These are phyloP conservation scores for Mustelus asterias DNA, from an alignment of 2,113 vertebrate genomes.

Conservation along the genomic window DNA sequence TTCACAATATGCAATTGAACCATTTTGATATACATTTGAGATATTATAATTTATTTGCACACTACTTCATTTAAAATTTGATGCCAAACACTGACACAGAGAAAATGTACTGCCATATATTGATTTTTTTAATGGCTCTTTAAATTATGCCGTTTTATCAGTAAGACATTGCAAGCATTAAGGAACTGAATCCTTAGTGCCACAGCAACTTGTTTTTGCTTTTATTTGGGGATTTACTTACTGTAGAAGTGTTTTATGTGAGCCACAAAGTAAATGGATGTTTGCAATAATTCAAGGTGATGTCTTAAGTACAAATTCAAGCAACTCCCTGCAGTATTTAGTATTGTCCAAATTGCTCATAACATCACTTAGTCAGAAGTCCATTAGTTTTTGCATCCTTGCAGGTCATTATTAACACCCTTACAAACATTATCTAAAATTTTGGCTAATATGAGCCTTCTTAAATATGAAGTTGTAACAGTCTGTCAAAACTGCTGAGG, in stretches of 20 bases:
- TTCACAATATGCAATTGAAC: constrained; percentile 32
- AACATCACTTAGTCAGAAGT: neutral
- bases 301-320: neutral
- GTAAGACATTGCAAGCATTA: neutral
- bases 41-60: constrained; percentile 43
- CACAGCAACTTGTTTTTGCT: neutral
- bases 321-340: neutral
- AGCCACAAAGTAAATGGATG: neutral
- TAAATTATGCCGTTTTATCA: constrained; percentile 59
- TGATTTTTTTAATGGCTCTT: constrained; percentile 47
- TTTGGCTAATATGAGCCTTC: neutral
- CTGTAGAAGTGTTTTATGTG: neutral
- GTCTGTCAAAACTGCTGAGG: neutral
- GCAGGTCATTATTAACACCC: neutral
- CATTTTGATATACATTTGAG: constrained; percentile 46
- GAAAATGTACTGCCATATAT: constrained; percentile 40
- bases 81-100: neutral
- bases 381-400: neutral
- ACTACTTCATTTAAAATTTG: constrained; percentile 72
- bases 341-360: neutral
- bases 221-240: neutral
- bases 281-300: neutral
- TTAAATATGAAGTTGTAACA: neutral
- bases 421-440: neutral
- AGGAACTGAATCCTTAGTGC: neutral